Evolutionary conservation across 2,797 vertebrate genomes (phyloP), one percentile per base, ranked within the genome.

Genomic region (Chelmon rostratus): DNA sequence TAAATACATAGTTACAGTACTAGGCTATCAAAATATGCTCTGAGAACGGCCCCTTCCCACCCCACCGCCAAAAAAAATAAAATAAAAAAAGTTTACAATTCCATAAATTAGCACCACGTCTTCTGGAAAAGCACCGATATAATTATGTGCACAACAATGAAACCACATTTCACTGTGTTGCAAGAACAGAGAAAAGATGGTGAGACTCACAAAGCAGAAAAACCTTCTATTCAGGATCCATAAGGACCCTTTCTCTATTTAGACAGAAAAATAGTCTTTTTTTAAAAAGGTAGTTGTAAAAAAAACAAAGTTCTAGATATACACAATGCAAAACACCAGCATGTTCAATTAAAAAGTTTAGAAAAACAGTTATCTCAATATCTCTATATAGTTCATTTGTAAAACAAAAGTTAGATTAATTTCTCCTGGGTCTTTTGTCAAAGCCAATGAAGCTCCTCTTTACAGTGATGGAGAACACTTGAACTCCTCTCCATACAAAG

Each of bases 71-170:
- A 23, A 23, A 50, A 23, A 18, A 42, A 15, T 37, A 23, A 52
- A 58, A 65, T 66, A 79, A 67, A 76, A 80, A 92, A 87, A 79
- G 79, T 88, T 86, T 90, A 92, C 81, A 93, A 73, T 89, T 91
- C 72, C 77, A 94, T 94, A 95, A 95, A 94, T 95, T 96, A 96
- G 95, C 95, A 95, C 95, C 96, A 95, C 50, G 65, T 91, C 73
- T 82, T 91, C 84, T 84, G 87, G 83, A 87, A 74, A 84, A 93
- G 89, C 92, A 94, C 92, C 90, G 61, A 81, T 86, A 86, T 76
- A 82, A 80, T 83, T 93, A 94, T 94, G 90, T 92, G 91, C 89
- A 89, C 86, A 86, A 90, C 91, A 93, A 89, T 91, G 87, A 93
- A 90, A 91, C 73, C 80, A 80, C 40, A 87, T 87, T 92, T 92